Base-by-base conservation (phyloP, 2,113 vertebrate genomes). In the Pelobates fuscus region DNA sequence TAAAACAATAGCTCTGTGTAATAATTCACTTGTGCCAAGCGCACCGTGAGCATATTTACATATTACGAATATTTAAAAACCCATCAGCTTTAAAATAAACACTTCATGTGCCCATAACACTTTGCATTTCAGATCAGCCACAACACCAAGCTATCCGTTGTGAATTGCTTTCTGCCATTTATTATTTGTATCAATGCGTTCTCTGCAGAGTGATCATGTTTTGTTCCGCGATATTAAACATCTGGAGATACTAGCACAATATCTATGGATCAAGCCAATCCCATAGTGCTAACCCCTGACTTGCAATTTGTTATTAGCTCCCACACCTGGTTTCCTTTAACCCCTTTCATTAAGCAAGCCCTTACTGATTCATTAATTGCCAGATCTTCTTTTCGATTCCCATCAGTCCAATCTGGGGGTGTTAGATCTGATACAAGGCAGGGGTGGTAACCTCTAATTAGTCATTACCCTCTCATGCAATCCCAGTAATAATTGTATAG, bases 171-270 rank as follows among this genome's bases (percentile, higher is more conserved):
- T 23, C 29, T 29, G 49, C 26, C 52, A 62, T 62, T 62, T 17
- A 62, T 62, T 30, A 30, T 30, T 30, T n/a, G 27, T 30, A 30
- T 62, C 26, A 6, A 62, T 62, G 60, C 60, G 29, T 10, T 30
- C 60, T 62, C 64, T 49, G 64, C 64, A 46, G 64, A 49, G 30
- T 10, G 30, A 32, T 32, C 41, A 66, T 20, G 43, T 27, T 18
- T 25, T 26, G 63, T 26, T 65, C 20, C 26, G 69, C 60, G 69
- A 60, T 61, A 61, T 61, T 43, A 26, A 71, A 71, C 69, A 71
- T 71, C 57, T 71, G 69, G 69, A 24, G 54, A 18, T 21, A 8
- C 37, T 43, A 5, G 26, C 26, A 27, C 69, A 44, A 29, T 30
- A 20, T 5, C 23, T 26, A 44, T 61, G 14, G 43, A 23, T 23